These are phyloP conservation scores for Hedya salicella DNA, from an alignment of 2,888 invertebrate species.

Conservation along the genomic window DNA sequence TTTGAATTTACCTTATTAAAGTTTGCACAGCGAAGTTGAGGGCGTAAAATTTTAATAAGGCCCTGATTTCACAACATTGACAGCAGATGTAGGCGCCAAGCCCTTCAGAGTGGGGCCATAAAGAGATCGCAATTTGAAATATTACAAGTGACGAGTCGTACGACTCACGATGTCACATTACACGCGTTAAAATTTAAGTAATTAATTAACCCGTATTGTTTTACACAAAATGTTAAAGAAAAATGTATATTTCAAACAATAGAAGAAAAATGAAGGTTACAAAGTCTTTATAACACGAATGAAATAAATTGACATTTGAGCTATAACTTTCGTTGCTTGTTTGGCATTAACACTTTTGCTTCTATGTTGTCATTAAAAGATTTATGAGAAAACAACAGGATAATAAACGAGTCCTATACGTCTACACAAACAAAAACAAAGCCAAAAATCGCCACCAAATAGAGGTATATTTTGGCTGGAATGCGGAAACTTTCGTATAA, in stretches of 20 bases:
- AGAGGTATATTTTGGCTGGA: constrained; percentile 6
- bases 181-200: too few species aligned
- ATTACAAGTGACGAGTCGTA: neutral
- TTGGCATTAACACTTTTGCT: constrained; percentile 24
- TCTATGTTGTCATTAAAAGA: constrained; percentile 15
- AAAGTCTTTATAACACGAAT: too few species aligned
- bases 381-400: constrained; percentile 31
- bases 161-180: neutral
- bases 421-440: constrained; percentile 20
- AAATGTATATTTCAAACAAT: neutral
- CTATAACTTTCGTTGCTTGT: neutral
- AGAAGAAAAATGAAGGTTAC: neutral
- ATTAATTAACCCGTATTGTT: too few species aligned
- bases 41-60: constrained; percentile 69
- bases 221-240: neutral
- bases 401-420: constrained; percentile 13
- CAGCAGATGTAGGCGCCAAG: constrained; percentile 52
- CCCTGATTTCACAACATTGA: constrained; percentile 66
- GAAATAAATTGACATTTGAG: constrained; percentile 3
- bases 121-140: constrained; percentile 47
- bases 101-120: constrained; percentile 55
- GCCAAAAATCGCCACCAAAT: neutral
- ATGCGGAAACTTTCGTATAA: constrained; percentile 40
- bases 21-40: constrained; percentile 59
- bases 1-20: constrained; percentile 45